Evolutionary conservation across 2,797 vertebrate species (phyloP), one percentile per base, ranked within the genome.

Genomic region (Huso huso): DNA sequence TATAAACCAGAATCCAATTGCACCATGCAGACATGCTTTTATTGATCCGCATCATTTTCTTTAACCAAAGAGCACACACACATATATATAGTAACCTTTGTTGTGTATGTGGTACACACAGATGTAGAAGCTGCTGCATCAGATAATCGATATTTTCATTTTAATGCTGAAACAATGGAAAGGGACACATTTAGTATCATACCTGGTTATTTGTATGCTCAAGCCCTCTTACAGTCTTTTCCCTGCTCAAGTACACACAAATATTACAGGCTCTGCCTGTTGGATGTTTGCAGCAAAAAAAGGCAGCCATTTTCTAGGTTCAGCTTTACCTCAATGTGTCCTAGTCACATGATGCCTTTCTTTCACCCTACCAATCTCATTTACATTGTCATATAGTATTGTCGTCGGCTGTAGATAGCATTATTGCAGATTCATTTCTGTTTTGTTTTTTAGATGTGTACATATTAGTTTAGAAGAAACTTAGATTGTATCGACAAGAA

Each of bases 131-230:
- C 8, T 62, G 61, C 61, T 23, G 61, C 61, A 62, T 62, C 61
- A 18, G 13, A 7, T 62, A 62, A 62, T 62, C 61, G 23, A 62
- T 62, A 62, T 62, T 62, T 62, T 48, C 18, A 37, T 62, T 62
- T 62, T 37, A 37, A 15, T 62, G 12, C 18, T 48, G 18, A n/a
- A 62, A 62, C 61, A 23, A 62, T 48, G 61, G 18, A 62, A 62
- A 62, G 61, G 61, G 5, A 12, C 48, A 48, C 15, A 62, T 23
- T 37, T 18, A 37, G 61, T 18, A 48, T 37, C 61, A 18, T 62
- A 62, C 61, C 61, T 62, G 61, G 18, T 9, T 62, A 6, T 8
- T 37, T 62, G 7, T 62, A 8, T 62, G 15, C 23, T 55, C 13
- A 58, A 58, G 55, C 11, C 55, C 12, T 58, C 13, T 58, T 6